Evolutionary conservation across 2,888 invertebrate genomes (phyloP), one percentile per base, ranked within the genome.

Genomic region (Sinodicranocentrus sp.): DNA sequence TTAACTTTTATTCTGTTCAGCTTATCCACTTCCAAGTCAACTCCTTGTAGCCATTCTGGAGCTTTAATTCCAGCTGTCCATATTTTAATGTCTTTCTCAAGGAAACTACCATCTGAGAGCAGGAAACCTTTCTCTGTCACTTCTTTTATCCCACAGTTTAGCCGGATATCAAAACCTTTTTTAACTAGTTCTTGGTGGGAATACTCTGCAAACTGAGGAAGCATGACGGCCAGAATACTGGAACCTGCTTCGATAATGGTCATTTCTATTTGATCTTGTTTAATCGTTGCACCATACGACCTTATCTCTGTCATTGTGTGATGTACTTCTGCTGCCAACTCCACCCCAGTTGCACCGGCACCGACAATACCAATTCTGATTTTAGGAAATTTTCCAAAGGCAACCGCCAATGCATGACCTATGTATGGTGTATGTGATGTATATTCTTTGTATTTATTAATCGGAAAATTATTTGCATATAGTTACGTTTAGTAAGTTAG

Each of bases 21-120:
- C 15, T 57, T 57, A 28, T 83, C 80, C 8, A 75, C 61, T 26
- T 77, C 17, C 13, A 87, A 59, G 0, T 84, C 87, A 2, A 85
- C 1, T 0, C n/a, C n/a, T 3, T 43, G 19, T 0, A 86, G 59
- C 86, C 85, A 87, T 23, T 84, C 79, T 0, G 78, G 84, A 1
- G 84, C 84, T 63, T 84, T 87, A n/a, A 86, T 75, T 6, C 87
- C 87, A 17, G 87, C 86, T 0, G 87, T 84, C 87, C 87, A 87
- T 33, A 87, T 79, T 72, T 80, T 83, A 0, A 87, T 80, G n/a
- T 85, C 86, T 44, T 67, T 73, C n/a, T 82, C 52, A 10, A 87
- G 15, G 0, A 63, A 23, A 10, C 19, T 75, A 0, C 86, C 87
- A 44, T 87, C 85, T 0, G 19, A 54, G 2, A 87, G 28, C 0